Evolutionary conservation across 2,888 invertebrate species (phyloP).

Genomic region (Eueremaeus valkanovi): DNA sequence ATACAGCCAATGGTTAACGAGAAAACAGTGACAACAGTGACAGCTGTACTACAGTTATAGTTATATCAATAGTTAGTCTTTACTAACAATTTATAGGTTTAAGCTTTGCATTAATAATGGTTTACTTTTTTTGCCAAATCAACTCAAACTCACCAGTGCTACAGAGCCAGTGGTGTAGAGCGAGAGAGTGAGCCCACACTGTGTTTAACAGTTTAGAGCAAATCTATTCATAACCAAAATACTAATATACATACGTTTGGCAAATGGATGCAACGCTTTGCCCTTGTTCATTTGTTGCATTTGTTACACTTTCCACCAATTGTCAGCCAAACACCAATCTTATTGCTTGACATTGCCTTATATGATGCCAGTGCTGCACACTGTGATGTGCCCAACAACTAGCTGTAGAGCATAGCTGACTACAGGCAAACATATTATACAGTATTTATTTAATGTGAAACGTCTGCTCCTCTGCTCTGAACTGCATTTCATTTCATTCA

Average conservation of each 20-base stretch:
- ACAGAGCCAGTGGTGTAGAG: background rate
- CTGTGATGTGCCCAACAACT: background rate
- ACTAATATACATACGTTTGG: slow-evolving; percentile 24
- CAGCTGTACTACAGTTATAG: too few relatives aligned
- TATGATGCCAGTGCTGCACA: background rate
- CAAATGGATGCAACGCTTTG: background rate
- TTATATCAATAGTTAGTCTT: background rate
- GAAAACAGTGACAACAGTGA: slow-evolving; percentile 12
- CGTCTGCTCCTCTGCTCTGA: slow-evolving; percentile 29
- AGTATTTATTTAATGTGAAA: slow-evolving; percentile 33
- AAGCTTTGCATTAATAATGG: background rate
- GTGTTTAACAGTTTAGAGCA: background rate
- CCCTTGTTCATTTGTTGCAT: background rate
- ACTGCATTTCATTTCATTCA: slow-evolving; percentile 11
- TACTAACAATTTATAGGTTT: slow-evolving; percentile 25
- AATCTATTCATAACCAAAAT: slow-evolving; percentile 26
- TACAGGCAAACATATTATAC: too few relatives aligned
- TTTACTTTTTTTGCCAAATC: slow-evolving; percentile 11
- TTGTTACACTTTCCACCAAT: slow-evolving; percentile 28
- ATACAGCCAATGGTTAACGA: background rate
- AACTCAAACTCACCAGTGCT: slow-evolving; percentile 15
- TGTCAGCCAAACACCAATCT: background rate
- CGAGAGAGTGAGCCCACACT: slow-evolving; percentile 20
- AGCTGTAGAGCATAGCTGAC: too few relatives aligned
- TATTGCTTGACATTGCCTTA: background rate